Percentiles rank a stretch among this genome's conserved stretches.
Evolutionary conservation across 2,797 vertebrate species (phyloP).

Genomic region (Lateolabrax maculatus): DNA sequence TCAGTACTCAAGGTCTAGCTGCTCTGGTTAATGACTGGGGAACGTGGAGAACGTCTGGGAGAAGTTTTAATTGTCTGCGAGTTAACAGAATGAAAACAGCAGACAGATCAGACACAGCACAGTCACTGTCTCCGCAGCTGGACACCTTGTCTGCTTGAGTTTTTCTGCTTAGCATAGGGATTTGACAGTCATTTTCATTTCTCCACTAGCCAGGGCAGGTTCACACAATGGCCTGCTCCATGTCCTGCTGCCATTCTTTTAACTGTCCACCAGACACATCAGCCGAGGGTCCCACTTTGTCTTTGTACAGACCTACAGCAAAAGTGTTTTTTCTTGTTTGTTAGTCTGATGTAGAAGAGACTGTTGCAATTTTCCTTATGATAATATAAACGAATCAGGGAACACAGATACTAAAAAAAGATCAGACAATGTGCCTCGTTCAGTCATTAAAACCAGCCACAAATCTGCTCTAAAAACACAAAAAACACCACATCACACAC

Average conservation of each 20-base stretch:
- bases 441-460: background rate
- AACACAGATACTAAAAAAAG: background rate
- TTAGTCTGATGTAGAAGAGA: background rate
- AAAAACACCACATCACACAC: no score
- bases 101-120: constrained; percentile 1
- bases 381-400: background rate
- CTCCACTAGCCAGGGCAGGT: background rate
- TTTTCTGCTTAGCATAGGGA: background rate
- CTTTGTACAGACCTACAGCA: background rate
- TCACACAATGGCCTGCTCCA: background rate
- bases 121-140: background rate
- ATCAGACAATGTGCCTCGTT: background rate
- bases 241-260: background rate
- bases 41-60: constrained; percentile 10
- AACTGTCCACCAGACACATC: no score
- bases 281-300: background rate
- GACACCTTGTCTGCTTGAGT: background rate
- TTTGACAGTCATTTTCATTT: background rate
- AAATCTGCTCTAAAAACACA: background rate
- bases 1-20: constrained; percentile 51
- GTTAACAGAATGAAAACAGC: constrained; percentile 13
- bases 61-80: constrained; percentile 41
- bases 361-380: background rate
- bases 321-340: background rate
- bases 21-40: constrained; percentile 51